Base-by-base conservation (phyloP, 2,797 vertebrate species). In the Oryzias dopingdopingensis region DNA sequence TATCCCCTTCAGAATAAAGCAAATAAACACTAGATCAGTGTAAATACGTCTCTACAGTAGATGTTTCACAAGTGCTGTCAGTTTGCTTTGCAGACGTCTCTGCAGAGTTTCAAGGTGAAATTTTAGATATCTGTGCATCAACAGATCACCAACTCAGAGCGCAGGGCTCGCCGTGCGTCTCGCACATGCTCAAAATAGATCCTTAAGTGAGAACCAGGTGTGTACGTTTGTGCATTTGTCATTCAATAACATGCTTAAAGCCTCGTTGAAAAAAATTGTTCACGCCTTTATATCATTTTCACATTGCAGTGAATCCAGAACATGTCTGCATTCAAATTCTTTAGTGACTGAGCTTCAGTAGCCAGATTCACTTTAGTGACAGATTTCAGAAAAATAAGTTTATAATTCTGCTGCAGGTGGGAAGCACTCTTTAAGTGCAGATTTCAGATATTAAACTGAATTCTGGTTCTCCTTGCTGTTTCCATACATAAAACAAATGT, bases 241-340 rank as follows among this genome's bases (percentile, higher is more conserved):
- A 54, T 48, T 93, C 59, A 87, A 92, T 67, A 92, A 92, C 50
- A 7, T 65, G 56, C 49, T 50, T 62, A 65, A 65, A 47, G 64
- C n/a, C 8, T 56, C 26, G 1, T 29, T 46, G 41, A 56, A 29
- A 29, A 10, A 56, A 45, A 22, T 5, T 42, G 51, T 18, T 60
- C 44, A 13, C 53, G 43, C 49, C 52, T 43, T 62, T 10, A 22
- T 18, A 40, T 41, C 0, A 0, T 54, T 58, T 57, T 16, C 24
- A 2, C 41, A 45, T 7, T 1, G 24, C 24, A 12, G 22, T 8
- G 14, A 15, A 64, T 13, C 14, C 10, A 45, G 43, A 1, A 23
- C 2, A 42, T 56, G 1, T 42, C 22, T 72, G 7, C 4, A 49
- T 72, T 52, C 43, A 17, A 53, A 52, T 42, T 0, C 17, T 46